Percentiles rank a stretch among this genome's conserved stretches.
Conservation (phyloP, 2,113 vertebrate species). For the Neogale vison region DNA sequence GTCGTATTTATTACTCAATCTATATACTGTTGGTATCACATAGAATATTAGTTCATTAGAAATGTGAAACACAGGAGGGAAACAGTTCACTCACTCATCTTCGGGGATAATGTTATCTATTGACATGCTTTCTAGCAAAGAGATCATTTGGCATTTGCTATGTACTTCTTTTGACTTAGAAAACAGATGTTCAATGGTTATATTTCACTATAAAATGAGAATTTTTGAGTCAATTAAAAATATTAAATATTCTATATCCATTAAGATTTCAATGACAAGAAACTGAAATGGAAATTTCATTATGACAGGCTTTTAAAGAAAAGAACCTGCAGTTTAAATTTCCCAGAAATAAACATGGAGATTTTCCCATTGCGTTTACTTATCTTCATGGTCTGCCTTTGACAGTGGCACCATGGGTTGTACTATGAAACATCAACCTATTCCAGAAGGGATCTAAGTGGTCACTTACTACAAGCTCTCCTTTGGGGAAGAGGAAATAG, state of each 20-base stretch:
- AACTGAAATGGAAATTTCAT: background rate
- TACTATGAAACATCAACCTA: background rate
- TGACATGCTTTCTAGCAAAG: background rate
- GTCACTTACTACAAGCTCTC: background rate
- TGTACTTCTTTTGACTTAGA: background rate
- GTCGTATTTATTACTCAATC: background rate
- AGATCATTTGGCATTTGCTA: slow-evolving; percentile 5
- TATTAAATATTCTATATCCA: background rate
- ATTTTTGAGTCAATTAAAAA: background rate
- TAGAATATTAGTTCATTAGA: background rate
- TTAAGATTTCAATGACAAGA: background rate
- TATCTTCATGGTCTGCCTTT: background rate
- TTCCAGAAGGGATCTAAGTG: background rate
- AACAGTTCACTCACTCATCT: background rate
- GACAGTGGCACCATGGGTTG: background rate
- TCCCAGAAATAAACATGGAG: background rate
- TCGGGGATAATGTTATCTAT: background rate
- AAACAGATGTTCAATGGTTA: background rate
- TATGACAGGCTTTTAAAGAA: background rate
- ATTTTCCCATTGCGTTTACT: background rate
- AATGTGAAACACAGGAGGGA: background rate
- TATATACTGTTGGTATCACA: background rate
- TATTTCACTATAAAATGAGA: slow-evolving; percentile 4
- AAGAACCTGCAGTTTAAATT: background rate
- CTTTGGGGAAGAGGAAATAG: background rate